Percentiles rank a stretch among this genome's conserved stretches.
Conservation (phyloP, 2,888 invertebrate species). For the Pammene fasciana region DNA sequence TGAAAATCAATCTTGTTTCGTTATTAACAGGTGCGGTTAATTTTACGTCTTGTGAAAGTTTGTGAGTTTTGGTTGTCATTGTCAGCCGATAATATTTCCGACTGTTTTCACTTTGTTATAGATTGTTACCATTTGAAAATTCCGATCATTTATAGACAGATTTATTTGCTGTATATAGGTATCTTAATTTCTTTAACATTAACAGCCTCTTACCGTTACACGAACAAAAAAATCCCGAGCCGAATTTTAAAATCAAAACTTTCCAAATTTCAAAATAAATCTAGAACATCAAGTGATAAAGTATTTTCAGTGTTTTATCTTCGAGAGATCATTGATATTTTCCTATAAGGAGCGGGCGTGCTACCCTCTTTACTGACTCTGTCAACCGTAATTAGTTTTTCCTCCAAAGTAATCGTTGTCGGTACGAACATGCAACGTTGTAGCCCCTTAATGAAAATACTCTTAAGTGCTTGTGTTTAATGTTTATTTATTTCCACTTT, state of each 20-base stretch:
- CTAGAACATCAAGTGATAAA: conserved; percentile 16
- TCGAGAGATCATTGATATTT: conserved; percentile 32
- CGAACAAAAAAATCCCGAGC: not conserved
- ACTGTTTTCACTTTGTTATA: too few species aligned
- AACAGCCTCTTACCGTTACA: not conserved
- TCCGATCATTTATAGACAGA: too few species aligned
- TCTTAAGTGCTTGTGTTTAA: conserved; percentile 76
- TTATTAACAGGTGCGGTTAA: too few species aligned
- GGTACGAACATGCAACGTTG: conserved; percentile 77
- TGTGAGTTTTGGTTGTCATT: too few species aligned
- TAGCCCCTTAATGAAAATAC: conserved; percentile 77
- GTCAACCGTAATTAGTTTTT: conserved; percentile 77
- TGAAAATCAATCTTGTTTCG: too few species aligned
- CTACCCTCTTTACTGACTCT: conserved; percentile 48
- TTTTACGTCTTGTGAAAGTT: too few species aligned
- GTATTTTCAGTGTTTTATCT: conserved; percentile 23
- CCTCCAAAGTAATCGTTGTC: conserved; percentile 70
- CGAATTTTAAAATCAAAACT: conserved; percentile 34
- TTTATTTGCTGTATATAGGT: too few species aligned
- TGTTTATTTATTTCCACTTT: conserved; percentile 77
- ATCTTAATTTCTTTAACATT: not conserved
- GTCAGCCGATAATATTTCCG: too few species aligned
- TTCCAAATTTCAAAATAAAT: conserved; percentile 30
- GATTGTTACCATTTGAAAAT: too few species aligned
- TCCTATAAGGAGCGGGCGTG: conserved; percentile 32